Base-by-base conservation (phyloP, 2,888 invertebrate genomes). In the Orthosia gracilis region DNA sequence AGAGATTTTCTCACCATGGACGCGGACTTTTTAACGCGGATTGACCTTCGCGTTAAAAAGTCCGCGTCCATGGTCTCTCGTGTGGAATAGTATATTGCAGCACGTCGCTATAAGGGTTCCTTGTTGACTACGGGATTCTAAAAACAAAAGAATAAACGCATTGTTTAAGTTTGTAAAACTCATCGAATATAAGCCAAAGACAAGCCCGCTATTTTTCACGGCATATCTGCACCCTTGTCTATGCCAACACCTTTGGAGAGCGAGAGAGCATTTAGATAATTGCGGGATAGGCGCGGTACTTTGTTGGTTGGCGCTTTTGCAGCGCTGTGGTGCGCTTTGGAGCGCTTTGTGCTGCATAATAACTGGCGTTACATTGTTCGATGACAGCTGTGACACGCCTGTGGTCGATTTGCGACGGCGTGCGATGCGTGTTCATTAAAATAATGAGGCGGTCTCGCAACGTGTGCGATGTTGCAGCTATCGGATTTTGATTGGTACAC, bases 191-290 rank as follows among this genome's bases (percentile, higher is more conserved):
- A 40, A 54, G 21, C n/a, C 1, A 67, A 45, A 55, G 9, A 21
- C 17, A 26, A 54, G 12, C 23, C n/a, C 31, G 23, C 18, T 52
- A 7, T 18, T 69, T 71, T 58, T 64, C 15, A 52, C 59, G 85
- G 9, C 81, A 59, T 62, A 69, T 82, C 81, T 82, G 69, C 61
- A 23, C n/a, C 47, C 47, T 69, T 59, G 79, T 91, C 91, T 87
- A 71, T 86, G 88, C 78, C 82, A 84, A 91, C 92, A 93, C 93
- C 92, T 92, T 88, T 78, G 80, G 82, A 88, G 85, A 85, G 88
- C 88, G 91, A 88, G 85, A 85, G 88, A 88, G 91, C 95, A 96
- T 95, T 95, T 95, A 94, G 95, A 95, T 96, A 95, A 96, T 95
- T 94, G 94, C 93, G 88, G 94, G 92, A 94, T 93, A 93, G 92